A percentile compares a stretch with the other conserved stretches of the same genome.
Conservation (phyloP, 1,140 invertebrate genomes). For the Drosophila saltans region DNA sequence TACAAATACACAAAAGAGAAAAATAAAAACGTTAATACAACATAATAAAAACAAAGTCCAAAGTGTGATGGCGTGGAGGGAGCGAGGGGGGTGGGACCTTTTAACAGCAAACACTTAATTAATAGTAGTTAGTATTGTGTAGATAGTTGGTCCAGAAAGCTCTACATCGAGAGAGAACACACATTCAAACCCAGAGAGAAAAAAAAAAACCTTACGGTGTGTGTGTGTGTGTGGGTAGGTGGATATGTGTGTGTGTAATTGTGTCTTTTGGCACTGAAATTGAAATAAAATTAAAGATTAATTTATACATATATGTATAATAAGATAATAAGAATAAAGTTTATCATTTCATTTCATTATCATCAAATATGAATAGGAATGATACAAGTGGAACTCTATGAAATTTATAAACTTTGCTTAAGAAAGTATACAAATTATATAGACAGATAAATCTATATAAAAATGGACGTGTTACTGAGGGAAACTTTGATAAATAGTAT, state of each 20-base stretch:
- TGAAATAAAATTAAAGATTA: neutral
- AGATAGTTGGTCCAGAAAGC: conserved; percentile 52
- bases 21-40: neutral
- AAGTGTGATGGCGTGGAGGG: neutral
- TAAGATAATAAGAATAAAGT: neutral
- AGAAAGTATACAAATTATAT: too few relatives aligned
- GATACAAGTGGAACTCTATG: neutral
- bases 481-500: too few relatives aligned
- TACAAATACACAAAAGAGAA: neutral
- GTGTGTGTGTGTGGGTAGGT: conserved; percentile 7
- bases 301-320: neutral
- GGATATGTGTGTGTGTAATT: neutral
- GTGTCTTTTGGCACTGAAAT: conserved; percentile 12
- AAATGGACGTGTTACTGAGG: too few relatives aligned
- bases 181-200: conserved; percentile 1
- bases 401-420: too few relatives aligned
- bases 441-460: too few relatives aligned
- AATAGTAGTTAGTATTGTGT: conserved; percentile 34
- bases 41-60: neutral
- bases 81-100: conserved; percentile 24
- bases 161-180: conserved; percentile 21
- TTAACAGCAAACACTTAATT: conserved; percentile 14
- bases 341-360: conserved; percentile 49
- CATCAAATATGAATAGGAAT: neutral
- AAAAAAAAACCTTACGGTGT: neutral